Evolutionary conservation across 2,113 vertebrate species (phyloP).

Genomic region (Amazona vittata): DNA sequence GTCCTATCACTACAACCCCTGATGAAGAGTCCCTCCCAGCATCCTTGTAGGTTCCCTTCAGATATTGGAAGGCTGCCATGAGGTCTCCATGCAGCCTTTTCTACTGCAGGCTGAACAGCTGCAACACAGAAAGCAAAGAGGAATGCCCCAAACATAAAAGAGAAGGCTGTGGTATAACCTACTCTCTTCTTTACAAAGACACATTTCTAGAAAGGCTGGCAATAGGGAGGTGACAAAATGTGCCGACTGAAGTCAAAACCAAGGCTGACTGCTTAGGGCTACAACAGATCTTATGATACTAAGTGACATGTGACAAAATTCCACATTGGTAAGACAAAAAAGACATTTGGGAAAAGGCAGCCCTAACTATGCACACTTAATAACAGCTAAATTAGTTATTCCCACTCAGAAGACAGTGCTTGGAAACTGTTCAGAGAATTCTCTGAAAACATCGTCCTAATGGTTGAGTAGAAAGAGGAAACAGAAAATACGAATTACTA

Average conservation of each 20-base stretch:
- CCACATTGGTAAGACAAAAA: conserved; percentile 9
- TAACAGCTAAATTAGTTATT: neutral
- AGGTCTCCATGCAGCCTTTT: neutral
- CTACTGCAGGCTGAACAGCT: neutral
- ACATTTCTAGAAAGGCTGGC: neutral
- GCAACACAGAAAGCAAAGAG: neutral
- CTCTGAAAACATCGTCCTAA: neutral
- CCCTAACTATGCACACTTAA: neutral
- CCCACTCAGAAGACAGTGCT: neutral
- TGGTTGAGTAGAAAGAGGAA: neutral
- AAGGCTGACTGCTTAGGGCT: neutral
- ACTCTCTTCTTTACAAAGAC: neutral
- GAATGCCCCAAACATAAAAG: neutral
- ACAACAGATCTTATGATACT: neutral
- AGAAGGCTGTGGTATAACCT: neutral
- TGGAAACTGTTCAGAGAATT: neutral
- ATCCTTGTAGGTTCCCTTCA: neutral
- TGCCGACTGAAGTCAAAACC: neutral
- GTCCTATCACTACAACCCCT: neutral
- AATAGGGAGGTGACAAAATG: neutral
- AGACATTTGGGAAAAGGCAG: neutral
- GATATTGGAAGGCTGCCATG: neutral
- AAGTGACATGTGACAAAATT: neutral
- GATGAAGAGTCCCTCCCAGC: neutral
- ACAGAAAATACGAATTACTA: neutral